These are phyloP conservation scores for Prochilodus magdalenae DNA, from an alignment of 2,113 vertebrate genomes.

Conservation along the genomic window DNA sequence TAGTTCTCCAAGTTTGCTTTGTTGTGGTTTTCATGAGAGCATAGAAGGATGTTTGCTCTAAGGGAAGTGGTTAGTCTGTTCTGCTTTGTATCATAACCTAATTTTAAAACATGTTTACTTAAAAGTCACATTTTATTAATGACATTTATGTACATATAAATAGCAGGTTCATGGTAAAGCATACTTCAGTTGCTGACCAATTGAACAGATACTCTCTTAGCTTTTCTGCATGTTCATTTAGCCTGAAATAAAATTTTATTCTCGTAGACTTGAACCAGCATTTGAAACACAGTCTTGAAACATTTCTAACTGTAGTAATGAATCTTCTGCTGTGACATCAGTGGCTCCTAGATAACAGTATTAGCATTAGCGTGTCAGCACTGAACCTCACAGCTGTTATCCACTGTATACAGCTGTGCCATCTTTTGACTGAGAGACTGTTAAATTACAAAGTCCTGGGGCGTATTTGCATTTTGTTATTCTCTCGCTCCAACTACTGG, in stretches of 20 bases:
- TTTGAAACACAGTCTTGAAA: background rate
- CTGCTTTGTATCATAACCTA: background rate
- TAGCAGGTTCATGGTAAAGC: background rate
- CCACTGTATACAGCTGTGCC: background rate
- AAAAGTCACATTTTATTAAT: background rate
- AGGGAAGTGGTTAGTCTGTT: conserved; percentile 7
- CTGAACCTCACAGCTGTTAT: background rate
- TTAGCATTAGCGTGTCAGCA: background rate
- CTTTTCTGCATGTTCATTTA: too few species aligned
- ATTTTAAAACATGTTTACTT: background rate
- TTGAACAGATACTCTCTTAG: background rate
- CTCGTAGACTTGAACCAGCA: background rate
- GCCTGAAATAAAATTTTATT: background rate
- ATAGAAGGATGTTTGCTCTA: background rate
- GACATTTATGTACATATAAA: background rate
- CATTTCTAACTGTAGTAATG: background rate
- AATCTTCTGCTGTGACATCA: background rate
- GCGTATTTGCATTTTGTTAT: background rate
- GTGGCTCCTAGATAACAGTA: background rate
- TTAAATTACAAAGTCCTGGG: background rate
- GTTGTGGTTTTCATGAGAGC: background rate
- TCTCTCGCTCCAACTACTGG: background rate
- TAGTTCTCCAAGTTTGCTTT: background rate
- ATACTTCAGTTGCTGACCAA: background rate
- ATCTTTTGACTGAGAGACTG: background rate